Base-by-base conservation (phyloP, 2,113 vertebrate genomes). In the Cryptomyrus ogoouensis region DNA sequence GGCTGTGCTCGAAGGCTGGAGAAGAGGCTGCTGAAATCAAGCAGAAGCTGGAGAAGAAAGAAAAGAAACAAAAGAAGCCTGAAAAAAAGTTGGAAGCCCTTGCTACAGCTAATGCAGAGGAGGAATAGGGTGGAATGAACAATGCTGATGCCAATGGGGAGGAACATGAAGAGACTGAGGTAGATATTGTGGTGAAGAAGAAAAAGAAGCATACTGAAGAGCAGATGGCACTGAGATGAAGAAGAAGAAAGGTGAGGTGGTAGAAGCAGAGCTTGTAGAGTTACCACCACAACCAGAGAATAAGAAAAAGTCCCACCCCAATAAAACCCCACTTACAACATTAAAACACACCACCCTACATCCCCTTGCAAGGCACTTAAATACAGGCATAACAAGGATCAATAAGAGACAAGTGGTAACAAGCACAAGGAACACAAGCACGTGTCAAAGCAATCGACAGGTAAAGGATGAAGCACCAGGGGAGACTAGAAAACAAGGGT, bases 41-140 rank as follows among this genome's bases (percentile, higher is more conserved):
- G 90, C 94, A 94, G 10, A 98, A 97, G 92, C 86, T 96, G 53
- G 97, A 97, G 5, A 98, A 99, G 92, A 97, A 96, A 19, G 97
- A 98, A 46, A 49, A 12, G 9, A 49, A 2, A 49, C 47, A 49
- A 2, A 96, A 92, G 88, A 99, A 97, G 93, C 93, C 95, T 0
- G 97, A 97, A 87, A 97, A 70, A 49, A 2, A 94, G 3, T 90
- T 96, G 83, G 95, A 97, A 62, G 96, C 96, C 0, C 53, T 96
- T 19, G 95, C 93, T 0, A 91, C 93, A 84, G 93, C 92, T 0
- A 95, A 92, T 89, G 93, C 90, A 0, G 92, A 92, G 0, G 95
- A 88, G 0, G 93, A 91, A 19, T 12, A 49, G 47, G 93, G 95
- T 90, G 21, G 0, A 89, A 95, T 21, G 50, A 13, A 92, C 8